Percentiles rank a stretch among this genome's conserved stretches.
Conservation (phyloP, 2,888 invertebrate species). For the Catocala nupta region DNA sequence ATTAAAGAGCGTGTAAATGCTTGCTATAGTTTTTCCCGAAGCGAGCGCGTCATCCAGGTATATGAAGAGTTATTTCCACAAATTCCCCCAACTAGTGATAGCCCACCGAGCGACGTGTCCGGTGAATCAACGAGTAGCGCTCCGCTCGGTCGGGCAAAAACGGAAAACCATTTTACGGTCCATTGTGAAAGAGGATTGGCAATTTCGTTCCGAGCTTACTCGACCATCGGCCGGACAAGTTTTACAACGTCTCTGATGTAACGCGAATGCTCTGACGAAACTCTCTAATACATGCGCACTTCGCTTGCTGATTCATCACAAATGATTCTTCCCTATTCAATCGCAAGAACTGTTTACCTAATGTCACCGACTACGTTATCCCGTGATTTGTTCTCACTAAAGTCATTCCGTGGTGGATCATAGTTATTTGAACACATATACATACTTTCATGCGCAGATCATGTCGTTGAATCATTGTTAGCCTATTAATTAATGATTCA, state of each 20-base stretch:
- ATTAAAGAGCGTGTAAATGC: conserved; percentile 28
- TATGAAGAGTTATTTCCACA: conserved; percentile 79
- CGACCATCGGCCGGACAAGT: conserved; percentile 82
- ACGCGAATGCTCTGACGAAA: conserved; percentile 70
- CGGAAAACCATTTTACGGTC: conserved; percentile 87
- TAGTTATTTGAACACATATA: no score
- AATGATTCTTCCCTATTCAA: conserved; percentile 31
- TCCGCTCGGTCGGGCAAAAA: conserved; percentile 85
- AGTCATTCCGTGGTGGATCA: no score
- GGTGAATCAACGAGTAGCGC: conserved; percentile 84
- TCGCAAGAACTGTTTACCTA: conserved; percentile 6
- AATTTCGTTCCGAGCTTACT: conserved; percentile 85
- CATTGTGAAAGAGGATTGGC: conserved; percentile 87
- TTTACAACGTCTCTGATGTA: conserved; percentile 83
- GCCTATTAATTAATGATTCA: neutral
- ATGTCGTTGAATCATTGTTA: neutral
- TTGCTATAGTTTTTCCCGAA: conserved; percentile 28
- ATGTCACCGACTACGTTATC: neutral
- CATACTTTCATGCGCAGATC: neutral
- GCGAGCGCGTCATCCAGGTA: conserved; percentile 47
- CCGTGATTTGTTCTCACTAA: no score
- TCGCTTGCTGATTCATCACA: conserved; percentile 43
- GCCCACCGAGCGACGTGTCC: conserved; percentile 83
- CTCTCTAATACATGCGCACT: conserved; percentile 67
- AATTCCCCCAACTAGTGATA: conserved; percentile 80